A percentile compares a stretch with the other conserved stretches of the same genome.
Evolutionary conservation across 2,113 vertebrate genomes (phyloP).

Genomic region (Hippocampus zosterae): DNA sequence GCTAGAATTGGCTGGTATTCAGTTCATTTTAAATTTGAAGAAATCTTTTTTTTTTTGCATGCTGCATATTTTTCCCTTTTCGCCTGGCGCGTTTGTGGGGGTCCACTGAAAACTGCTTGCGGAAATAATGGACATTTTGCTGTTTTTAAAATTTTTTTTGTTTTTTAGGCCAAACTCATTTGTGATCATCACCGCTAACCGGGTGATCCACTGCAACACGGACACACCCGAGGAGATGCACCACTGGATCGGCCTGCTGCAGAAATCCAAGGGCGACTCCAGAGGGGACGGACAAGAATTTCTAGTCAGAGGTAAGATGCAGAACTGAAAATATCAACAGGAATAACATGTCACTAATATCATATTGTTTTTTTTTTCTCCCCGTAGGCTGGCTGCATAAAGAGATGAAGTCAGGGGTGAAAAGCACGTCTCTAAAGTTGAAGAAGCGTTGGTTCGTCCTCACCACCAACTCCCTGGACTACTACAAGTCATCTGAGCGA

Average conservation of each 20-base stretch:
- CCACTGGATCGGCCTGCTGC: constrained; percentile 91
- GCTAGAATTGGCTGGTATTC: too few relatives aligned
- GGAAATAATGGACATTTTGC: too few relatives aligned
- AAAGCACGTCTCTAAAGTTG: constrained; percentile 84
- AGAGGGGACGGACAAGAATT: constrained; percentile 86
- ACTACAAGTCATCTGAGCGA: constrained; percentile 86
- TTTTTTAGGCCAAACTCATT: constrained; percentile 84
- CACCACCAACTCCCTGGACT: constrained; percentile 84
- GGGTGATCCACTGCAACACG: constrained; percentile 90
- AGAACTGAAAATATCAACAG: neutral
- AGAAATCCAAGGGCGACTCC: constrained; percentile 86
- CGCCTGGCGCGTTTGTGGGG: too few relatives aligned
- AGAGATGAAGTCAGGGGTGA: constrained; percentile 82
- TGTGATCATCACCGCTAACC: constrained; percentile 91
- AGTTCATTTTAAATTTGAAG: neutral
- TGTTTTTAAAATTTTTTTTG: too few relatives aligned
- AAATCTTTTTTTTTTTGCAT: too few relatives aligned
- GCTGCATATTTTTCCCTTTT: too few relatives aligned
- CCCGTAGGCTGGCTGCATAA: constrained; percentile 86
- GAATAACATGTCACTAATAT: neutral
- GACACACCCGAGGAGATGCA: constrained; percentile 92
- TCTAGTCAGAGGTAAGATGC: constrained; percentile 81
- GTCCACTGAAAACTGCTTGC: too few relatives aligned
- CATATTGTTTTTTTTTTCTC: neutral
- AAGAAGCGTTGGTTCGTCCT: constrained; percentile 94